phyloP scores from a whole-genome alignment of 2,113 vertebrate species.

The Misgurnus anguillicaudatus region DNA sequence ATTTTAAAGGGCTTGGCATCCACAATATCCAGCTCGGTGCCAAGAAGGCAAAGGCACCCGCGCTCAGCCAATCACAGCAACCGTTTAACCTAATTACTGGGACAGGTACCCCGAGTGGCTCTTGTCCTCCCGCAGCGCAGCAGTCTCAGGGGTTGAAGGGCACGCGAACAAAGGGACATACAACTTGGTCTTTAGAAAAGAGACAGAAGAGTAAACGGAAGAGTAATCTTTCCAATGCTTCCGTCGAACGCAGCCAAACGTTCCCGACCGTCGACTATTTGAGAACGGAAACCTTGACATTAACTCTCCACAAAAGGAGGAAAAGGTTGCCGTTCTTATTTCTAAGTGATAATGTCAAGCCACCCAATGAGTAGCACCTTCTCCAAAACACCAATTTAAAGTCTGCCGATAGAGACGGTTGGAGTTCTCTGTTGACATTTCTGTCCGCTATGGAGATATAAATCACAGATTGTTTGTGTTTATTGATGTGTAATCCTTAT shows the following conservation, averaged over 20 bases:
- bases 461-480: constrained; percentile 32
- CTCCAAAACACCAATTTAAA: neutral
- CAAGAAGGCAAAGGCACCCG: neutral
- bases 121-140: constrained; percentile 44
- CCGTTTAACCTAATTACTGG: constrained; percentile 58
- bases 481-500: constrained; percentile 33
- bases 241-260: neutral
- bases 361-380: neutral
- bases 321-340: constrained; percentile 25
- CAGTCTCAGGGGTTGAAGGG: constrained; percentile 41
- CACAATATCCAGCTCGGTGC: neutral
- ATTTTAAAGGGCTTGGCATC: neutral
- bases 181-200: constrained; percentile 7
- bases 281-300: constrained; percentile 4
- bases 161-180: neutral
- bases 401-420: neutral
- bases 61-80: constrained; percentile 58
- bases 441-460: constrained; percentile 24
- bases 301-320: neutral
- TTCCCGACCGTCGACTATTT: neutral
- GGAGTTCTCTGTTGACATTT: constrained; percentile 22
- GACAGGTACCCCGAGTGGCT: constrained; percentile 14
- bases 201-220: neutral
- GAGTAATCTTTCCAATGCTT: neutral
- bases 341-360: constrained; percentile 42